Base-by-base conservation (phyloP, 2,888 invertebrate species). In the Philhelius pedissequus region DNA sequence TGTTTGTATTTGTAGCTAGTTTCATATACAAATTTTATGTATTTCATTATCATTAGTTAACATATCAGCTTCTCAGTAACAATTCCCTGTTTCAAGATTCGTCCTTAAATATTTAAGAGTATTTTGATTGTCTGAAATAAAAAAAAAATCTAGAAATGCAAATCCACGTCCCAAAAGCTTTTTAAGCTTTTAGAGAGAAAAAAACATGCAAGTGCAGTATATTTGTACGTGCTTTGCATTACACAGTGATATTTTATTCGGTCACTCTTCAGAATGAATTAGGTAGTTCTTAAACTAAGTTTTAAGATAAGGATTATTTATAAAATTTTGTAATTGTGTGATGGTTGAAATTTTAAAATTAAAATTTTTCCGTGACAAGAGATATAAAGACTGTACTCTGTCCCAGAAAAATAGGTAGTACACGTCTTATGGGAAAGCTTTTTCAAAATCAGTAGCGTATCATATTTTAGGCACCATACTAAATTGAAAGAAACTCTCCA, bases 121-220 rank as follows among this genome's bases (percentile, higher is more conserved):
- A 13, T 35, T 1, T 30, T 7, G 4, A 4, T 30, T 30, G 7
- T 15, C 15, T 40, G 13, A 13, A 13, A 5, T 13, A 5, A 30
- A 32, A 4, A 9, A 18, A 4, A 18, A 45, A 11, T 11, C 6
- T 32, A 20, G 13, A 13, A 56, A 50, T 74, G 40, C 78, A 27
- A 58, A 32, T 62, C 43, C 83, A 83, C 58, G 79, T 83, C 18
- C 56, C 58, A 30, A 40, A 69, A 69, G 40, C 73, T 73, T 74
- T 73, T 62, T 62, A 54, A 70, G 70, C 56, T 74, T 38, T 52
- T 30, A 56, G 54, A 18, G 43, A 48, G 25, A 43, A 73, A 70
- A 70, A 70, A 78, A 66, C 75, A 83, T 79, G 83, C 70, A 83
- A 83, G 79, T 83, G 74, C 79, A 83, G 66, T 70, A 66, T 70